phyloP scores from a whole-genome alignment of 2,888 invertebrate genomes.

The Drosophila nr. perissopoda region DNA sequence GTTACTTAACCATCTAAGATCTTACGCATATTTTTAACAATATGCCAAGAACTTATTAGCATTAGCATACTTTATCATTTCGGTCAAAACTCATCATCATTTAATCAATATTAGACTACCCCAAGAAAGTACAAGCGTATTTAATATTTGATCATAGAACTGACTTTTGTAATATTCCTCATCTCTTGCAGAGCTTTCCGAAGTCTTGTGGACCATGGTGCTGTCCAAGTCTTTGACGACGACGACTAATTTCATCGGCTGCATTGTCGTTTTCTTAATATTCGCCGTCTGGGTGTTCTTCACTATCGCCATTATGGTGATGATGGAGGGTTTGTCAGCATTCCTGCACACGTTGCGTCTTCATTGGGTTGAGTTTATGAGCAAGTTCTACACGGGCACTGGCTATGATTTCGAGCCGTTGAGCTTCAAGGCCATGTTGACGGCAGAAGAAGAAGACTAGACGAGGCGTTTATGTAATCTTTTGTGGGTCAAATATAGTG shows the following conservation, averaged over 20 bases:
- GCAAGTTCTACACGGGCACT: constrained; percentile 94
- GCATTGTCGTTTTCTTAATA: constrained; percentile 91
- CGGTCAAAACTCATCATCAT: background rate
- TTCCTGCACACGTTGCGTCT: constrained; percentile 99
- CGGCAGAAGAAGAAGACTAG: constrained; percentile 86
- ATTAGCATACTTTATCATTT: background rate
- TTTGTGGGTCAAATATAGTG: constrained; percentile 39
- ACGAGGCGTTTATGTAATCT: constrained; percentile 33
- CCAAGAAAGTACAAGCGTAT: no score
- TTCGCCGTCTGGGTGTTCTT: constrained; percentile 97
- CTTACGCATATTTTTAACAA: background rate
- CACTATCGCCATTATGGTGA: constrained; percentile 96
- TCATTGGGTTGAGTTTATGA: constrained; percentile 99
- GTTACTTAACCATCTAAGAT: background rate
- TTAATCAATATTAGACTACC: background rate
- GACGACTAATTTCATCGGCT: constrained; percentile 88
- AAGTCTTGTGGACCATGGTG: constrained; percentile 98
- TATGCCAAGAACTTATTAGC: background rate
- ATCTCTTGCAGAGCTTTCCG: constrained; percentile 89
- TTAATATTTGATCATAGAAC: background rate
- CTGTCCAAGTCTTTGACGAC: constrained; percentile 90
- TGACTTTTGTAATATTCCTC: background rate
- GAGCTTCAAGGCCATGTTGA: constrained; percentile 91
- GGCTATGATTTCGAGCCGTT: constrained; percentile 94
- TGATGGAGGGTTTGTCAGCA: constrained; percentile 99